phyloP scores from a whole-genome alignment of 2,888 invertebrate species.

The Hololepta plana region DNA sequence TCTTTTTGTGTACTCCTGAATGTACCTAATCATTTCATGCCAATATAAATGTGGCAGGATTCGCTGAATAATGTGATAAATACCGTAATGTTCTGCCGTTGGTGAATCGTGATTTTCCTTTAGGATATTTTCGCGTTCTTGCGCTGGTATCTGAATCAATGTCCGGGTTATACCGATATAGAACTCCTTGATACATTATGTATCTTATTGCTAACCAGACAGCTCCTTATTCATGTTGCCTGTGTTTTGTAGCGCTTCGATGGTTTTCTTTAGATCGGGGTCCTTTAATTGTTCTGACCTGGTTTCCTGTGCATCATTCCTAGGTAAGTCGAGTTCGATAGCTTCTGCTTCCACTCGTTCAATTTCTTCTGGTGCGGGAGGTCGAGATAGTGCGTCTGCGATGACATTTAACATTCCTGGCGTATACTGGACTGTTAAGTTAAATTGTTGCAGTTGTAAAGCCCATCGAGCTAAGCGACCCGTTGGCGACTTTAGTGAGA shows the following conservation, averaged over 20 bases:
- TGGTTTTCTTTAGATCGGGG: constrained; percentile 12
- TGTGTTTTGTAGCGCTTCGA: constrained; percentile 7
- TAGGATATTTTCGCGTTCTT: constrained; percentile 4
- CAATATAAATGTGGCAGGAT: constrained; percentile 11
- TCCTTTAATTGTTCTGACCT: constrained; percentile 11
- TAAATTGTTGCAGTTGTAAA: constrained; percentile 1
- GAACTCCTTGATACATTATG: constrained; percentile 5
- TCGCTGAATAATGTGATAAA: background rate
- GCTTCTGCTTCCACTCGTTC: too few relatives aligned
- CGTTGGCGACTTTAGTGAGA: too few relatives aligned
- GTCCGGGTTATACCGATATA: constrained; percentile 7
- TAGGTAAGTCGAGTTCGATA: constrained; percentile 9
- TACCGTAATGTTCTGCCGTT: constrained; percentile 1
- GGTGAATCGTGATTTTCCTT: constrained; percentile 1
- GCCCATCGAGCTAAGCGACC: constrained; percentile 1
- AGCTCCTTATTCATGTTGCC: constrained; percentile 2
- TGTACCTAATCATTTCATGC: constrained; percentile 11
- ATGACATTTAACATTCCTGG: too few relatives aligned
- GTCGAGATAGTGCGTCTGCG: constrained; percentile 1
- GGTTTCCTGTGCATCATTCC: constrained; percentile 5
- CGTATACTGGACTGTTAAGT: background rate
- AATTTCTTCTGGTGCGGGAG: too few relatives aligned
- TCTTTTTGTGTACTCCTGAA: constrained; percentile 10
- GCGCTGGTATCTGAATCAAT: constrained; percentile 10
- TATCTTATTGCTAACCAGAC: constrained; percentile 5